Evolutionary conservation across 2,113 vertebrate genomes (phyloP), one percentile per base, ranked within the genome.

Genomic region (Silurus glanis): DNA sequence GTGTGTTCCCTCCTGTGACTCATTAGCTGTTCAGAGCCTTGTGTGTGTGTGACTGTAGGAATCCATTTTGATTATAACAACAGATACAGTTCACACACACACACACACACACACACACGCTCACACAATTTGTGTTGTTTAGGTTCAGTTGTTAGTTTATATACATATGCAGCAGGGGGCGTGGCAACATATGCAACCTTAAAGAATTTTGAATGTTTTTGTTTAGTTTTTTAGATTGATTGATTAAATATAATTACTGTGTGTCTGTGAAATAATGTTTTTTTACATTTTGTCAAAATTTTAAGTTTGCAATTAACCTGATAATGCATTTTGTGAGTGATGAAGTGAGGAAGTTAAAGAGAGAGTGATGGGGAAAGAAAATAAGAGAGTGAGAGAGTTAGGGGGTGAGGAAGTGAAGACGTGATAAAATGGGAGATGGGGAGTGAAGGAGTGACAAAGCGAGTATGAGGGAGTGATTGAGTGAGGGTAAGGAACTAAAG

Each of bases 31-130:
- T 87, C 59, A 81, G 28, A 80, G 78, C 28, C 16, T 21, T 19
- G 59, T 37, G 37, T 37, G 80, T 82, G 80, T 82, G 37, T 82
- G 59, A 82, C 80, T 82, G 45, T 3, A 82, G 59, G 80, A 82
- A 82, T 82, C 80, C 80, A 82, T 82, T 82, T 64, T 64, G 80
- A 82, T 82, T 61, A 64, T 47, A 82, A 81, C 78, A 80, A 81
- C 80, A 82, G 80, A 82, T n/a, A 82, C 45, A 13, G 12, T 49
- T 49, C 71, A 49, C 17, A 47, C 71, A 74, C 69, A 72, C 72
- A 51, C 72, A 5, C 47, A 51, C 47, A 53, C 51, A 49, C 72
- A 45, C 72, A 75, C 72, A 53, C 47, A 51, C 19, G 10, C 9
- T 23, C 45, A 21, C 19, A 23, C 0, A 0, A 53, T 56, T 28